phyloP scores from a whole-genome alignment of 2,888 invertebrate species.

The Hartigia nigra region DNA sequence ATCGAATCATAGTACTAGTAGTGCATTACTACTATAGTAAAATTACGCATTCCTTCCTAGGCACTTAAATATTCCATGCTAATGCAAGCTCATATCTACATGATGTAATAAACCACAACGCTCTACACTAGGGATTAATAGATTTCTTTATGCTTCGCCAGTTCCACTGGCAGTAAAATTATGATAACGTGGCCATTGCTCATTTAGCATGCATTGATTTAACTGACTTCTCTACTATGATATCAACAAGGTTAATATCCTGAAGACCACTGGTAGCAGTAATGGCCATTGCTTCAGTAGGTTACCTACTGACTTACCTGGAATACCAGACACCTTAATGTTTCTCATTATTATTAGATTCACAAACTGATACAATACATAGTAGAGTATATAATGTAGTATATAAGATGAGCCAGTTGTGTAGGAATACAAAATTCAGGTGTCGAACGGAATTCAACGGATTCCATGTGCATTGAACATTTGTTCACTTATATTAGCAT shows the following conservation, averaged over 20 bases:
- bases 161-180: conserved; percentile 16
- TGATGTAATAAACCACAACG: not conserved
- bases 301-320: conserved; percentile 20
- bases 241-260: conserved; percentile 37
- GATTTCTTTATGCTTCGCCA: conserved; percentile 19
- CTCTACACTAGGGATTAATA: conserved; percentile 1
- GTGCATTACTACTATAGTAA: not conserved
- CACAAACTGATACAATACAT: not conserved
- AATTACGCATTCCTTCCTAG: not conserved
- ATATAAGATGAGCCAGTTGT: not conserved
- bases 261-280: conserved; percentile 13
- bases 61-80: not conserved
- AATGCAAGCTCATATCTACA: not conserved
- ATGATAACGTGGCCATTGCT: not conserved
- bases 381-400: not conserved
- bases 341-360: conserved; percentile 21
- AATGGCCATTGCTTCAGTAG: conserved; percentile 9
- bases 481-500: not conserved
- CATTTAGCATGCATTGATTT: not conserved
- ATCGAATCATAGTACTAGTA: not conserved
- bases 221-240: not conserved
- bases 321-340: conserved; percentile 17
- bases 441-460: not conserved
- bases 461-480: not conserved
- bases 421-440: not conserved